Percentiles rank a stretch among this genome's conserved stretches.
phyloP scores from a whole-genome alignment of 2,113 vertebrate species.

The Tympanuchus pallidicinctus region DNA sequence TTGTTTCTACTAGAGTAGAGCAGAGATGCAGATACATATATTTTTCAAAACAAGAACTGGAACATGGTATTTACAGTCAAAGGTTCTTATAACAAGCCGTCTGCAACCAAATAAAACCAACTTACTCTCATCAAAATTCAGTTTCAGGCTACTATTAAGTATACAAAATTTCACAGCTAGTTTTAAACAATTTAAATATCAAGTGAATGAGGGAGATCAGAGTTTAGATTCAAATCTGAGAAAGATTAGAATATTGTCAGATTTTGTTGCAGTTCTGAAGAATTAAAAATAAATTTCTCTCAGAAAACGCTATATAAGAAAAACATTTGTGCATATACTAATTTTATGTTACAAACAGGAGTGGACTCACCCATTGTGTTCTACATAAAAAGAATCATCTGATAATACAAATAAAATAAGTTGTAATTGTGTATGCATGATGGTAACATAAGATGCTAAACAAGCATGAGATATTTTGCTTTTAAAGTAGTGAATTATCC shows the following conservation, averaged over 20 bases:
- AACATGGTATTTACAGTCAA: not conserved
- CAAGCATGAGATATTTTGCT: not conserved
- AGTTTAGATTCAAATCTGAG: not conserved
- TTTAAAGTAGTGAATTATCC: not conserved
- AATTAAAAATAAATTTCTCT: not conserved
- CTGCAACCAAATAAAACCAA: not conserved
- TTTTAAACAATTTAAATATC: not conserved
- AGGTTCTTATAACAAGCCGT: not conserved
- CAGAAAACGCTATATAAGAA: not conserved
- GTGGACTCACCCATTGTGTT: not conserved
- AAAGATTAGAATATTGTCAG: not conserved
- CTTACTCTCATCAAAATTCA: not conserved
- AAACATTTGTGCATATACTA: not conserved
- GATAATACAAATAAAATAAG: not conserved
- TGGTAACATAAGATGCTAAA: not conserved
- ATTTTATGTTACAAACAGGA: not conserved
- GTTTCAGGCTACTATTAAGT: not conserved
- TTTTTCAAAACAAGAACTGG: not conserved
- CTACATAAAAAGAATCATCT: not conserved
- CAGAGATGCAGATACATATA: not conserved
- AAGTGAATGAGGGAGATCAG: not conserved
- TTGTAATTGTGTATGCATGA: not conserved
- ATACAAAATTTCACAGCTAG: not conserved
- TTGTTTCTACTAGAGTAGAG: not conserved
- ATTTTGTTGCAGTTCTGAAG: not conserved